Evolutionary conservation across 1,140 invertebrate species (phyloP).

Genomic region (Drosophila kikkawai): DNA sequence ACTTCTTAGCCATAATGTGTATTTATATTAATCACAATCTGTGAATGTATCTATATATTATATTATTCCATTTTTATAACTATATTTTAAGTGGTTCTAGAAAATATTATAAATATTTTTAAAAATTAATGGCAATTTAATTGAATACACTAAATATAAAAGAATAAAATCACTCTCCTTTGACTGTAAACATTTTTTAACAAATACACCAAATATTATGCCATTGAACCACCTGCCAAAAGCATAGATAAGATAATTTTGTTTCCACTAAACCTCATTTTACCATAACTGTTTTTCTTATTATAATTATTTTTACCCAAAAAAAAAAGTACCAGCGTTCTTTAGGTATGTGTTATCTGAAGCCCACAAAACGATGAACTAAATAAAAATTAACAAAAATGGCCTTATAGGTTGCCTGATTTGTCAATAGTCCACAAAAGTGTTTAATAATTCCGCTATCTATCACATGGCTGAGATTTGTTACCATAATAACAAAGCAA

Average conservation of each 20-base stretch:
- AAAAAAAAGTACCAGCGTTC: background rate
- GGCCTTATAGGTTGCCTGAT: background rate
- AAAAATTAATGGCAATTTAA: background rate
- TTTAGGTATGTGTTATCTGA: background rate
- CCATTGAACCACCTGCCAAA: background rate
- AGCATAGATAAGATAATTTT: background rate
- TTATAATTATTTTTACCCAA: background rate
- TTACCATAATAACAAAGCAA: conserved; percentile 17
- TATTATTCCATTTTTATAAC: background rate
- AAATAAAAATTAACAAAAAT: background rate
- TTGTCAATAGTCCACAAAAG: conserved; percentile 5
- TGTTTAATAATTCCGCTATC: conserved; percentile 7
- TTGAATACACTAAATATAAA: background rate
- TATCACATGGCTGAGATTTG: conserved; percentile 21
- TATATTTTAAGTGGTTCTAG: background rate
- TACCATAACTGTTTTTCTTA: no score
- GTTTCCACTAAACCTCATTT: background rate
- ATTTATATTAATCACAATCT: background rate
- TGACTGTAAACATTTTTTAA: no score
- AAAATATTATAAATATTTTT: background rate
- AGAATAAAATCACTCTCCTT: background rate
- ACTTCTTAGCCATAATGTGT: no score
- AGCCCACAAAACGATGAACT: background rate
- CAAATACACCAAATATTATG: background rate
- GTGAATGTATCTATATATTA: background rate